A percentile compares a stretch with the other conserved stretches of the same genome.
These are phyloP conservation scores for Hepsetus odoe DNA, from an alignment of 2,113 vertebrate genomes.

Conservation along the genomic window DNA sequence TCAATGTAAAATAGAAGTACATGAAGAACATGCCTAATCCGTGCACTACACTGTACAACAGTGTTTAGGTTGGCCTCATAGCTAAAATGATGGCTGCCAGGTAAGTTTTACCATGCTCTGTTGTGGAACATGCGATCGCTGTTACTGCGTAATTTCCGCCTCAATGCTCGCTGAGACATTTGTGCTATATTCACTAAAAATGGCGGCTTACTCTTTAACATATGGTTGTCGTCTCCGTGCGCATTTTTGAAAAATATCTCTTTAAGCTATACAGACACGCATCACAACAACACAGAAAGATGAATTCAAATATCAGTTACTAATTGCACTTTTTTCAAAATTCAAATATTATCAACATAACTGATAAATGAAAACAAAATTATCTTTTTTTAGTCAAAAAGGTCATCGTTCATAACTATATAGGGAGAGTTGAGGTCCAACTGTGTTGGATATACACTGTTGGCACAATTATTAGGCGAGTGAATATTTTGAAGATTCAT, in stretches of 20 bases:
- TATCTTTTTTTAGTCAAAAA: slow-evolving; percentile 55
- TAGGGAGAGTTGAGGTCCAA: slow-evolving; percentile 65
- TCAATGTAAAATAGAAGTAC: slow-evolving; percentile 60
- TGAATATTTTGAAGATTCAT: too few relatives aligned
- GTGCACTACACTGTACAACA: slow-evolving; percentile 54
- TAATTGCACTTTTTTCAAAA: slow-evolving; percentile 81
- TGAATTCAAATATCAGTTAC: slow-evolving; percentile 72
- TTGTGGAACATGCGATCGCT: slow-evolving; percentile 60
- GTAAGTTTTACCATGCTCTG: slow-evolving; percentile 58
- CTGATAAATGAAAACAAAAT: slow-evolving; percentile 66
- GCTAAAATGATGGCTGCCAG: slow-evolving; percentile 54
- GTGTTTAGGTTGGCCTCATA: slow-evolving; percentile 51
- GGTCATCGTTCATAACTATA: slow-evolving; percentile 58
- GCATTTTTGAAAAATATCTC: slow-evolving; percentile 68
- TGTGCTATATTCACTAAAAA: slow-evolving; percentile 65
- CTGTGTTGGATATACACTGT: slow-evolving; percentile 59
- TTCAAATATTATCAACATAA: slow-evolving; percentile 71
- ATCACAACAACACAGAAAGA: slow-evolving; percentile 70
- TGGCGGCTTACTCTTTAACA: slow-evolving; percentile 33
- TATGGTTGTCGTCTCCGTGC: slow-evolving; percentile 60
- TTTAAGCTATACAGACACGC: slow-evolving; percentile 67
- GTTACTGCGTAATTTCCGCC: slow-evolving; percentile 35
- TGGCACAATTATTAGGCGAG: too few relatives aligned
- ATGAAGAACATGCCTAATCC: slow-evolving; percentile 65
- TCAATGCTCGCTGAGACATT: slow-evolving; percentile 51